Evolutionary conservation across 2,888 invertebrate genomes (phyloP).

Genomic region (Parelbella ahira): DNA sequence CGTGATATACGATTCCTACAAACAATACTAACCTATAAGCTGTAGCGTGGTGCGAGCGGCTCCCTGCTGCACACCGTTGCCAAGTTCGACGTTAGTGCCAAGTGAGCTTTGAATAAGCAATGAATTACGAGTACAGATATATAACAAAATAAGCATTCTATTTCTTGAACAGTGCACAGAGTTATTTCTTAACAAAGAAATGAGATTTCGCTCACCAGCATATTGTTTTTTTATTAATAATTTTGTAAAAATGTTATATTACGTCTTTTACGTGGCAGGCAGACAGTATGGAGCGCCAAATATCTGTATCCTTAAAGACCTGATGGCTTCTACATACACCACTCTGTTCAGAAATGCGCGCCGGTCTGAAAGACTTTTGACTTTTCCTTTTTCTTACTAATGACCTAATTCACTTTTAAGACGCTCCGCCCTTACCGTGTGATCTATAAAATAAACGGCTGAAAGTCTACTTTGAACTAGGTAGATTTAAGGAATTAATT

Average conservation of each 20-base stretch:
- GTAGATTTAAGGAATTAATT: constrained; percentile 33
- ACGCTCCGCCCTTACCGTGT: constrained; percentile 36
- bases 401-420: constrained; percentile 51
- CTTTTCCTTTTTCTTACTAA: constrained; percentile 37
- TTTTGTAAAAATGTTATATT: too few relatives aligned
- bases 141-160: too few relatives aligned
- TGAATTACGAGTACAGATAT: too few relatives aligned
- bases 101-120: constrained; percentile 23
- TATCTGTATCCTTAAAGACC: too few relatives aligned
- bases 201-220: constrained; percentile 31
- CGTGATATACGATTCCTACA: too few relatives aligned
- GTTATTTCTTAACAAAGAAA: too few relatives aligned
- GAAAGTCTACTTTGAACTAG: constrained; percentile 39
- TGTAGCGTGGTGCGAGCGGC: constrained; percentile 7
- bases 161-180: too few relatives aligned
- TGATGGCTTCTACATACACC: too few relatives aligned
- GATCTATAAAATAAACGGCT: constrained; percentile 40
- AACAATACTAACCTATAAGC: constrained; percentile 21
- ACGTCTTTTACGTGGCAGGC: too few relatives aligned
- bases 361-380: too few relatives aligned
- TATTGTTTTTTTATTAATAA: constrained; percentile 35
- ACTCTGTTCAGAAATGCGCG: too few relatives aligned
- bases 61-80: constrained; percentile 11
- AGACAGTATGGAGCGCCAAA: too few relatives aligned
- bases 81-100: constrained; percentile 15